phyloP scores from a whole-genome alignment of 2,888 invertebrate genomes.

The Synergus itoensis region DNA sequence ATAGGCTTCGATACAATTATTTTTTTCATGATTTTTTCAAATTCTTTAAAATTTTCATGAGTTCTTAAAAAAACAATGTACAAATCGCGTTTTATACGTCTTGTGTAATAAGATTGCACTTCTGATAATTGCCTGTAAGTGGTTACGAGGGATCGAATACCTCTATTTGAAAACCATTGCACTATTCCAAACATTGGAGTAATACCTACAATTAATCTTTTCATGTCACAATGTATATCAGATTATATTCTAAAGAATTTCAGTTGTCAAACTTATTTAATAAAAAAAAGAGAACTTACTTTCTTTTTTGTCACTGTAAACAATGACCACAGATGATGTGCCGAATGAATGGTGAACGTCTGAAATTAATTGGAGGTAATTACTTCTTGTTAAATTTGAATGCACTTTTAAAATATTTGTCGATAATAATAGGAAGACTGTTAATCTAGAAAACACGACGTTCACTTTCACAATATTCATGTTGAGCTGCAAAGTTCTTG shows the following conservation, averaged over 20 bases:
- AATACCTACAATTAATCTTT: background rate
- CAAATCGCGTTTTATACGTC: background rate
- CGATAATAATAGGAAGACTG: background rate
- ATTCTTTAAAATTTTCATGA: slow-evolving; percentile 43
- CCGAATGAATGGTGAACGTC: background rate
- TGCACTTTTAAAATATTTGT: background rate
- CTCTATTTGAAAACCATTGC: background rate
- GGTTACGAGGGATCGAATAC: slow-evolving; percentile 4
- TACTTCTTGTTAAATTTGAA: background rate
- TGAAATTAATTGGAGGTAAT: slow-evolving; percentile 20
- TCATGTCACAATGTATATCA: background rate
- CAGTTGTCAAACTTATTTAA: background rate
- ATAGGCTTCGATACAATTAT: slow-evolving; percentile 56
- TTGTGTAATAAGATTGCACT: background rate
- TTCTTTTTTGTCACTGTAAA: background rate
- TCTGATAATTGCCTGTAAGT: background rate
- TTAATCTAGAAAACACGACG: background rate
- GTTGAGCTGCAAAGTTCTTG: background rate
- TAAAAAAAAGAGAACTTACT: slow-evolving; percentile 11
- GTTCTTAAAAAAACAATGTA: slow-evolving; percentile 8
- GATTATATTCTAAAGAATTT: background rate
- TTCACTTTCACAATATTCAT: background rate
- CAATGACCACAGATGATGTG: slow-evolving; percentile 19
- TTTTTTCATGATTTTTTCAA: slow-evolving; percentile 49
- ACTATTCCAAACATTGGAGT: background rate